These are phyloP conservation scores for Syngnathus floridae DNA, from an alignment of 2,113 vertebrate species.

Conservation along the genomic window DNA sequence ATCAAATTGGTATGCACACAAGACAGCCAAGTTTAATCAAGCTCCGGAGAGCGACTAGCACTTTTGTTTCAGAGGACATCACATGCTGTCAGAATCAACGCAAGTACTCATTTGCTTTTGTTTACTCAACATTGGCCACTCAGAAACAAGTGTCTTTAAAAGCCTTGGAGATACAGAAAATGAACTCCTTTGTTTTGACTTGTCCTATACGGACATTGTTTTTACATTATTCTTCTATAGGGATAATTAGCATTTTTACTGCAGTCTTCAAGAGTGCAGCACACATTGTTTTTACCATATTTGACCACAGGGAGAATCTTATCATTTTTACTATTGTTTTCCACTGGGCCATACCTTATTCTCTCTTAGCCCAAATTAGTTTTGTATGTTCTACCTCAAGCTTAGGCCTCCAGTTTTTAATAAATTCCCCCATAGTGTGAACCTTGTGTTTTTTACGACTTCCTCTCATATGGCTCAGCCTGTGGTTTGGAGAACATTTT, in stretches of 20 bases:
- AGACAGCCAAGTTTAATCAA: slow-evolving; percentile 35
- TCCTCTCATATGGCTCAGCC: neutral
- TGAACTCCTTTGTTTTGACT: neutral
- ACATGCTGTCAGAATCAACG: slow-evolving; percentile 27
- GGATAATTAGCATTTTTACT: neutral
- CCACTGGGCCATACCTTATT: neutral
- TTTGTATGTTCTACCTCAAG: neutral
- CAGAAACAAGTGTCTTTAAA: slow-evolving; percentile 26
- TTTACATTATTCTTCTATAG: neutral
- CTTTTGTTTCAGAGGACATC: slow-evolving; percentile 36
- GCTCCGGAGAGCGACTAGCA: slow-evolving; percentile 27
- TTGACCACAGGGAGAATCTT: neutral
- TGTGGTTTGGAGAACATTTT: neutral
- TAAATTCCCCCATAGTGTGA: neutral
- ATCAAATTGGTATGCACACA: slow-evolving; percentile 40
- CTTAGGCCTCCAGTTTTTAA: neutral
- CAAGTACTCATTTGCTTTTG: slow-evolving; percentile 34
- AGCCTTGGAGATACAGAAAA: slow-evolving; percentile 13
- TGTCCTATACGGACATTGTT: neutral
- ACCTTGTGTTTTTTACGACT: neutral
- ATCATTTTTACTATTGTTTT: neutral
- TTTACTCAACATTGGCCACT: slow-evolving; percentile 36
- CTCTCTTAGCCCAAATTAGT: neutral
- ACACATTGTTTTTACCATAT: neutral
- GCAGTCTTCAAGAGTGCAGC: neutral